A percentile compares a stretch with the other conserved stretches of the same genome.
Conservation (phyloP, 2,797 vertebrate species). For the Siniperca obscura region DNA sequence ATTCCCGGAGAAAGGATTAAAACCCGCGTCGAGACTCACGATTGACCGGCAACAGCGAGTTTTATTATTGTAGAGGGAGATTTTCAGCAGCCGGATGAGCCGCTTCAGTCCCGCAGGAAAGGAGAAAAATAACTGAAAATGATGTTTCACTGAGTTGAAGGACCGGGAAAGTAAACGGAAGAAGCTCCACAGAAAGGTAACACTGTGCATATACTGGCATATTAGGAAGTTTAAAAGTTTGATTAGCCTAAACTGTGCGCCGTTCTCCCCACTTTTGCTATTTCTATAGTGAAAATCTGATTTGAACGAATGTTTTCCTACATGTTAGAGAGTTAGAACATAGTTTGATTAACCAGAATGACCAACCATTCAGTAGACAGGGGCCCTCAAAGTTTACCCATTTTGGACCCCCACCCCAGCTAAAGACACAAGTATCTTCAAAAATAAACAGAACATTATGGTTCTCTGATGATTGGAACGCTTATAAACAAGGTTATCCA, state of each 20-base stretch:
- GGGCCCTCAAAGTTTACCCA: no score
- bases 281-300: background rate
- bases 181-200: slow-evolving; percentile 24
- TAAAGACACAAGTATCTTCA: no score
- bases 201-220: background rate
- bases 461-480: no score
- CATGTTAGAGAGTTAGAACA: no score
- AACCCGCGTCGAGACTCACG: background rate
- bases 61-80: background rate
- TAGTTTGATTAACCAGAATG: no score
- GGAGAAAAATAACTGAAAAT: background rate
- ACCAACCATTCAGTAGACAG: no score
- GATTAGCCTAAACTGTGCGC: no score
- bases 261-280: no score
- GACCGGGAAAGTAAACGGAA: slow-evolving; percentile 11
- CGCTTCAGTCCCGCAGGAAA: background rate
- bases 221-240: background rate
- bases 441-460: no score
- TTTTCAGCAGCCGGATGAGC: slow-evolving; percentile 1
- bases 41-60: background rate
- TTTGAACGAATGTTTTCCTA: no score
- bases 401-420: no score
- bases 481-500: no score
- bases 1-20: background rate
- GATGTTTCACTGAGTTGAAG: slow-evolving; percentile 24